These are phyloP conservation scores for Glaucopsyche alexis DNA, from an alignment of 2,888 invertebrate genomes.

Conservation along the genomic window DNA sequence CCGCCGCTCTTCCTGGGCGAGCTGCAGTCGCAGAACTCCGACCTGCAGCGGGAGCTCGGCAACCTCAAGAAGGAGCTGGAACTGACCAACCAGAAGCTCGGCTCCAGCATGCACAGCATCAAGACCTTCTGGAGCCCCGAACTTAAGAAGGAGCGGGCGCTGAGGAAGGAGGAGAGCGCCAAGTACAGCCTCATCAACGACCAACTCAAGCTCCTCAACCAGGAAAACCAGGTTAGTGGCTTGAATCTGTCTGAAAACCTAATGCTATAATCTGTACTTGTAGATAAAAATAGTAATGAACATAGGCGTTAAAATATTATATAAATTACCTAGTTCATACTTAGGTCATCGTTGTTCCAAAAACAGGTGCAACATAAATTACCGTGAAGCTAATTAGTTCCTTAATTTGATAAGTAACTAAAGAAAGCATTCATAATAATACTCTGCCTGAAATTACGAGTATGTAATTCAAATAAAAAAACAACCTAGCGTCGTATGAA, in stretches of 20 bases:
- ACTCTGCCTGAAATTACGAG: not conserved
- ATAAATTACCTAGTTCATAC: not conserved
- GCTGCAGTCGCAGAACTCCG: slow-evolving; percentile 95
- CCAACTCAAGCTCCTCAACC: slow-evolving; percentile 96
- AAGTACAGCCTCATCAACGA: slow-evolving; percentile 98
- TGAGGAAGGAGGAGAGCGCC: slow-evolving; percentile 98
- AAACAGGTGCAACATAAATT: too few relatives aligned
- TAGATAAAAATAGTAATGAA: not conserved
- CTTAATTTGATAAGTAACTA: too few relatives aligned
- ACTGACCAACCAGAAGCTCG: slow-evolving; percentile 97
- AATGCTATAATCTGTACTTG: not conserved
- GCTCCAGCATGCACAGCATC: slow-evolving; percentile 99
- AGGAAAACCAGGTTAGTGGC: slow-evolving; percentile 94
- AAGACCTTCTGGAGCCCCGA: slow-evolving; percentile 99
- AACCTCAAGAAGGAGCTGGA: slow-evolving; percentile 96
- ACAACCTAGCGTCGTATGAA: not conserved
- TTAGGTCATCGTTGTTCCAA: too few relatives aligned
- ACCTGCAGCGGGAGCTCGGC: slow-evolving; percentile 93
- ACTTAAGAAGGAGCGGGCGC: slow-evolving; percentile 97
- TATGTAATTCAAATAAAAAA: not conserved
- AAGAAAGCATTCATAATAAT: not conserved
- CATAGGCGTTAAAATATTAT: not conserved
- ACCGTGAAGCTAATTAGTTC: too few relatives aligned
- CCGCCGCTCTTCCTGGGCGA: slow-evolving; percentile 89
- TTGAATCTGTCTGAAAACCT: slow-evolving; percentile 1